Conservation (phyloP, 2,797 vertebrate species). For the Orientallactaga sibirica region DNA sequence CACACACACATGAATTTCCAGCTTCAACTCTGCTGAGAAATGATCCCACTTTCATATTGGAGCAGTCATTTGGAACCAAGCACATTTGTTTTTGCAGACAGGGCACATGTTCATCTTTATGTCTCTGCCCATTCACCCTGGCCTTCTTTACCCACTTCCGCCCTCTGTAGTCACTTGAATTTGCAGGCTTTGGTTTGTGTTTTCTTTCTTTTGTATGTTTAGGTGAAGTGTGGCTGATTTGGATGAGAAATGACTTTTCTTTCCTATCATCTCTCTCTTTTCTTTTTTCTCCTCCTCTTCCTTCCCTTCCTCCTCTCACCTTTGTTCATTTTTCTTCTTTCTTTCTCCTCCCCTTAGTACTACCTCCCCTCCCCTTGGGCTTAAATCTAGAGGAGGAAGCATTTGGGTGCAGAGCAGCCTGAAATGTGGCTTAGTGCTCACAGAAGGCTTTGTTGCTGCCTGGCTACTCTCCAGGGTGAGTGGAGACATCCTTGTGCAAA, state of each 20-base stretch:
- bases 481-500: neutral
- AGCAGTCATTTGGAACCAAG: neutral
- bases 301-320: neutral
- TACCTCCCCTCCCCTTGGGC: neutral
- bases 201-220: neutral
- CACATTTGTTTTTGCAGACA: neutral
- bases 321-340: neutral
- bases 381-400: slow-evolving; percentile 18
- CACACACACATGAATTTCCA: neutral
- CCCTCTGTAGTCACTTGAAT: neutral
- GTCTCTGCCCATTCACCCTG: accelerated
- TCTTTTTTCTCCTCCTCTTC: neutral
- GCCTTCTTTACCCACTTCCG: neutral
- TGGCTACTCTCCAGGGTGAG: neutral
- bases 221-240: neutral
- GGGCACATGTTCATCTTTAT: neutral
- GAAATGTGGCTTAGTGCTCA: neutral
- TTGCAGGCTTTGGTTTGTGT: neutral
- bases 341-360: too few relatives aligned
- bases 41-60: neutral
- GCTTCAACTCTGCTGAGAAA: neutral
- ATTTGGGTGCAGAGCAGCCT: neutral
- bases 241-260: neutral
- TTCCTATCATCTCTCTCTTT: neutral
- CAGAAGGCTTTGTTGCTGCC: neutral